phyloP scores from a whole-genome alignment of 2,888 invertebrate species.

The Eupithecia pulchellata region DNA sequence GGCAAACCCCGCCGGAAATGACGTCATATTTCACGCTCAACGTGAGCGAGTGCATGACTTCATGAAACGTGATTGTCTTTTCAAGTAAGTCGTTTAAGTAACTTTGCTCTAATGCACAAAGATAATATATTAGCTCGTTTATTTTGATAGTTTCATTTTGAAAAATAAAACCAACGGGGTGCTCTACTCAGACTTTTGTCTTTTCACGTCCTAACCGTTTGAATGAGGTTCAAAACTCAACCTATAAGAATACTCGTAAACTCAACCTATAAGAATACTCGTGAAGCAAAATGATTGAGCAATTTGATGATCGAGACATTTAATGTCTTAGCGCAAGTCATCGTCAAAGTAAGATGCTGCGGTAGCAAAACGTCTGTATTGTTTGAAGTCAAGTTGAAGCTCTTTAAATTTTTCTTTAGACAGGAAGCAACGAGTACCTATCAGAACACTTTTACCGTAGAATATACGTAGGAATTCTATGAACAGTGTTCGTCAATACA shows the following conservation, averaged over 20 bases:
- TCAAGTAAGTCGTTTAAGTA: slow-evolving; percentile 37
- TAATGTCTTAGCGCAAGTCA: too few species aligned
- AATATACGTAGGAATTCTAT: too few species aligned
- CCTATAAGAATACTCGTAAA: too few species aligned
- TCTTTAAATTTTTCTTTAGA: too few species aligned
- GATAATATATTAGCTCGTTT: slow-evolving; percentile 17
- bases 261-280: too few species aligned
- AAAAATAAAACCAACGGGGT: background rate
- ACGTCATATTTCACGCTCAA: slow-evolving; percentile 52
- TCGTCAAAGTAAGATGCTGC: background rate
- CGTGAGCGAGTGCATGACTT: slow-evolving; percentile 46
- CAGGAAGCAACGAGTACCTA: too few species aligned
- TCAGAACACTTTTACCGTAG: too few species aligned
- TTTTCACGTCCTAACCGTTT: background rate
- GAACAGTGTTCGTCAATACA: too few species aligned
- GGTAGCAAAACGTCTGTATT: background rate
- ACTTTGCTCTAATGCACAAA: slow-evolving; percentile 21
- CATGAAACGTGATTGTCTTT: slow-evolving; percentile 48
- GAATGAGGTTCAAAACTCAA: too few species aligned
- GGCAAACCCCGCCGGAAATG: slow-evolving; percentile 49
- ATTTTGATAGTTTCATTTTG: background rate
- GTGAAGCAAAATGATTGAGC: too few species aligned
- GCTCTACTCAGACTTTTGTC: background rate
- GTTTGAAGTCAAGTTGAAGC: too few species aligned
- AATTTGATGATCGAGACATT: too few species aligned